Conservation (phyloP, 1,140 invertebrate genomes). For the Dendrolimus kikuchii region DNA sequence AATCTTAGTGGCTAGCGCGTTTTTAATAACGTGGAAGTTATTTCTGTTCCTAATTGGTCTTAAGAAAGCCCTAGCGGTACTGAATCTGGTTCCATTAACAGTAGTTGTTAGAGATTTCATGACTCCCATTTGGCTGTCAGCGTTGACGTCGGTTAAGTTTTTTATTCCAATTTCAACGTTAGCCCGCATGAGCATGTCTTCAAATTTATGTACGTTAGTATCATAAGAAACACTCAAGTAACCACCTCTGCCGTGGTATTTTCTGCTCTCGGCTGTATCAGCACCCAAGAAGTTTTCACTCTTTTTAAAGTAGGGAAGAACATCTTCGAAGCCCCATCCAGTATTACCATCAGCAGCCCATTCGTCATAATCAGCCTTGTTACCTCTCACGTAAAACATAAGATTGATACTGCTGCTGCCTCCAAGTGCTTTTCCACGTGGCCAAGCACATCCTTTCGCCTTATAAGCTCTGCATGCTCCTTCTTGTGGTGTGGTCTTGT, state of each 20-base stretch:
- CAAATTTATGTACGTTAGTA: conserved; percentile 77
- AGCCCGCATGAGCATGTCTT: conserved; percentile 81
- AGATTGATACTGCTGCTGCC: conserved; percentile 78
- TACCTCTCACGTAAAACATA: conserved; percentile 81
- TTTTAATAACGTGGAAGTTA: conserved; percentile 80
- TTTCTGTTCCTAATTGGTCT: conserved; percentile 63
- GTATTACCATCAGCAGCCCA: conserved; percentile 67
- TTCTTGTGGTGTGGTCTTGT: conserved; percentile 67
- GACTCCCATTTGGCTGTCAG: conserved; percentile 61
- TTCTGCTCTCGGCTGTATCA: conserved; percentile 17
- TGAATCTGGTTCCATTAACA: conserved; percentile 66
- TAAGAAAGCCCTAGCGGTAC: conserved; percentile 72
- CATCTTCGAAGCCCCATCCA: conserved; percentile 64
- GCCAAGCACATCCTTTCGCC: conserved; percentile 62
- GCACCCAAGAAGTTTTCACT: conserved; percentile 77
- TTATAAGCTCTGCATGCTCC: conserved; percentile 45
- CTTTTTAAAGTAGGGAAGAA: conserved; percentile 65
- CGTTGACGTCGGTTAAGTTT: conserved; percentile 72
- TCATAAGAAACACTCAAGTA: conserved; percentile 83
- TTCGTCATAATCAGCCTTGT: conserved; percentile 77
- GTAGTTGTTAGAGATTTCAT: conserved; percentile 48
- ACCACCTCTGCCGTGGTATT: conserved; percentile 81
- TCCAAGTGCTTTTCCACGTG: conserved; percentile 74
- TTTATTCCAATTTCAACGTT: conserved; percentile 81
- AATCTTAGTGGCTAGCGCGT: conserved; percentile 76